These are phyloP conservation scores for Cantharis rufa DNA, from an alignment of 2,888 invertebrate genomes.

Conservation along the genomic window DNA sequence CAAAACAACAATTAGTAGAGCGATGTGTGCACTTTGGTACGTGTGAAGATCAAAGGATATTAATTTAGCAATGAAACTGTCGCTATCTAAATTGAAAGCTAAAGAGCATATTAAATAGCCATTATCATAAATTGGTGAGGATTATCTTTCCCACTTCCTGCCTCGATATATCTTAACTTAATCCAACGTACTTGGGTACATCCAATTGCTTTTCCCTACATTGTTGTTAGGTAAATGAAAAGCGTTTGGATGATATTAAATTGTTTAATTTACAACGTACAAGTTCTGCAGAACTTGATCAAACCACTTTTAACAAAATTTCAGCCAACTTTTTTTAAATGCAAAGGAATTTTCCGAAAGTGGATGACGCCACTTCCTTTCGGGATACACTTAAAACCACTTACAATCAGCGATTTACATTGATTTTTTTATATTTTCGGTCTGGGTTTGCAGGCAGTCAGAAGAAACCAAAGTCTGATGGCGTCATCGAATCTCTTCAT, in stretches of 20 bases:
- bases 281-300: background rate
- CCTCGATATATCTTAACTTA: constrained; percentile 18
- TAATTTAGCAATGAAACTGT: constrained; percentile 7
- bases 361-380: background rate
- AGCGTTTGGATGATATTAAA: background rate
- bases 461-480: background rate
- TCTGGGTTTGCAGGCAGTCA: background rate
- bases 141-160: constrained; percentile 20
- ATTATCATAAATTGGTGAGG: constrained; percentile 18
- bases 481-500: background rate
- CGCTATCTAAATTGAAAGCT: constrained; percentile 18
- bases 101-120: constrained; percentile 24
- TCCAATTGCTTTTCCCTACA: background rate
- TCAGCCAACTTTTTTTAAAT: background rate
- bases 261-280: background rate
- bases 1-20: background rate
- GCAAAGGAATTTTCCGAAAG: background rate
- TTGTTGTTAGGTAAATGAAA: background rate
- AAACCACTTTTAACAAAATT: background rate
- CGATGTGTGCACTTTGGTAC: background rate
- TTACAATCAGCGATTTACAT: background rate
- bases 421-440: background rate
- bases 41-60: background rate
- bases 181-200: constrained; percentile 6
- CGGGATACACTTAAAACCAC: background rate